Evolutionary conservation across 2,888 invertebrate species (phyloP).

Genomic region (Synanthedon formicaeformis): DNA sequence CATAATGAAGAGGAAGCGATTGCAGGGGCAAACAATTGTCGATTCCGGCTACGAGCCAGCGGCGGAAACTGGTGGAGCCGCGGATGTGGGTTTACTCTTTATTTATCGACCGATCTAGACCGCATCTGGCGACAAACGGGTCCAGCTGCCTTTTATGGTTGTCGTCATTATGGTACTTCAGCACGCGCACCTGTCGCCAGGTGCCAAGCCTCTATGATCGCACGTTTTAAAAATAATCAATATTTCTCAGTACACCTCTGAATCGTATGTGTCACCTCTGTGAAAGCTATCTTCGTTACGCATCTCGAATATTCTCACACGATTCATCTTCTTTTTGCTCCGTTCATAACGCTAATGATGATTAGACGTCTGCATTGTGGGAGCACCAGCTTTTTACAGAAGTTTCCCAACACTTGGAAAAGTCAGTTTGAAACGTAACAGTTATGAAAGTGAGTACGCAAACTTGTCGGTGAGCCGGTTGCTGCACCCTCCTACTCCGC

Average conservation of each 20-base stretch:
- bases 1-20: conserved; percentile 59
- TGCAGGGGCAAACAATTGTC: conserved; percentile 56
- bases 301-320: conserved; percentile 24
- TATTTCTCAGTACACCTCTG: conserved; percentile 22
- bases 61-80: conserved; percentile 56
- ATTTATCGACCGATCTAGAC: conserved; percentile 61
- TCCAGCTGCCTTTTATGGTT: conserved; percentile 59
- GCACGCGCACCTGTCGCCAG: conserved; percentile 62
- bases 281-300: conserved; percentile 26
- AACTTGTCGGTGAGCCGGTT: conserved; percentile 39
- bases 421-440: conserved; percentile 51
- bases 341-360: conserved; percentile 30
- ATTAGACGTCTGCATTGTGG: conserved; percentile 55
- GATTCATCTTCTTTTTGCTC: conserved; percentile 38
- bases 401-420: conserved; percentile 61
- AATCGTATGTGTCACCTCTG: conserved; percentile 22
- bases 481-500: conserved; percentile 32
- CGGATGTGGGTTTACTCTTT: conserved; percentile 62
- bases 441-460: conserved; percentile 63
- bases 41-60: conserved; percentile 53
- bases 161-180: conserved; percentile 28
- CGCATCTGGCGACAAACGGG: conserved; percentile 58
- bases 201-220: conserved; percentile 18
- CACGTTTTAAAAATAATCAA: not conserved
- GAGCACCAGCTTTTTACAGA: conserved; percentile 52